phyloP scores from a whole-genome alignment of 2,888 invertebrate species.

The Phengaris alcon region DNA sequence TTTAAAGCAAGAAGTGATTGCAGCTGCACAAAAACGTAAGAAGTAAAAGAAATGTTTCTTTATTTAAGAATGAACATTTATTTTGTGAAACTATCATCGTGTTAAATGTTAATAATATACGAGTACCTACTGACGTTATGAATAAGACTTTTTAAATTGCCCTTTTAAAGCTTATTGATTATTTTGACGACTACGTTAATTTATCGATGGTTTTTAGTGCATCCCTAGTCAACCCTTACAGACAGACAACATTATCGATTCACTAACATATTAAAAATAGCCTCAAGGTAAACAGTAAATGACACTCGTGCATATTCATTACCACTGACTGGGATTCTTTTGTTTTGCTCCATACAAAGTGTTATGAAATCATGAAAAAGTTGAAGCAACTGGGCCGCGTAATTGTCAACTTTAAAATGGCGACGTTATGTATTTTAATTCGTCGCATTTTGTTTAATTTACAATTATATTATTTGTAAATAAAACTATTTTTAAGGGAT shows the following conservation, averaged over 20 bases:
- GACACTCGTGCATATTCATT: slow-evolving; percentile 26
- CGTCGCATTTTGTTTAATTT: neutral
- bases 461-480: too few relatives aligned
- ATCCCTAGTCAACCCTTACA: slow-evolving; percentile 20
- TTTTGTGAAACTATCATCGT: too few relatives aligned
- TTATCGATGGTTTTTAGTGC: neutral
- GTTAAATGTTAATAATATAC: too few relatives aligned
- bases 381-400: neutral
- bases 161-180: neutral
- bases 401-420: neutral
- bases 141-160: too few relatives aligned
- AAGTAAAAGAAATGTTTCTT: neutral
- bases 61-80: too few relatives aligned
- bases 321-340: slow-evolving; percentile 9
- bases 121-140: too few relatives aligned
- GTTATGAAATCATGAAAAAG: slow-evolving; percentile 20
- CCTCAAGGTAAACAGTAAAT: slow-evolving; percentile 23
- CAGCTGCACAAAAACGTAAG: neutral
- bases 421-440: neutral
- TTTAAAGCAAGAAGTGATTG: neutral
- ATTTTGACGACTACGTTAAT: neutral
- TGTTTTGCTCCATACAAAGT: slow-evolving; percentile 14
- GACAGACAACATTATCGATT: slow-evolving; percentile 14
- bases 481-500: neutral
- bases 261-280: slow-evolving; percentile 20